These are phyloP conservation scores for Rhincodon typus DNA, from an alignment of 2,797 vertebrate genomes.

Conservation along the genomic window DNA sequence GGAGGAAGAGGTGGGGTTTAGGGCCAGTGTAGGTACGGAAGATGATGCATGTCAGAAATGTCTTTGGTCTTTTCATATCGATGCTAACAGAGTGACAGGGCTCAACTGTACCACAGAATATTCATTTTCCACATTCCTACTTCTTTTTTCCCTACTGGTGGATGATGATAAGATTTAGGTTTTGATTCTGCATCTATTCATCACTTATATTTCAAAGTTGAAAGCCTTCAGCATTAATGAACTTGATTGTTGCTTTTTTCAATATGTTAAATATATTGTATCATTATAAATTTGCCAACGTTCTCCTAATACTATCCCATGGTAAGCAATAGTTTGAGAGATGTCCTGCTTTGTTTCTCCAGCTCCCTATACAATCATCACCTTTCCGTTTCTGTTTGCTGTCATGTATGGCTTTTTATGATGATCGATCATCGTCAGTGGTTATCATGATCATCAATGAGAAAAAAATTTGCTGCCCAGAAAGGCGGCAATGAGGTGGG, in stretches of 20 bases:
- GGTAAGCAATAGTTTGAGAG: background rate
- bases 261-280: background rate
- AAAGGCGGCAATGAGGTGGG: conserved; percentile 63
- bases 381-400: conserved; percentile 76
- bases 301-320: background rate
- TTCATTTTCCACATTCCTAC: too few species aligned
- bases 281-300: background rate
- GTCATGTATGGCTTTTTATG: too few species aligned
- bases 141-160: too few species aligned
- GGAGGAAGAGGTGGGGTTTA: too few species aligned
- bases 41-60: background rate
- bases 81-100: background rate
- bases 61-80: background rate
- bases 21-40: too few species aligned
- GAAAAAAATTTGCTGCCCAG: conserved; percentile 52
- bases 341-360: background rate
- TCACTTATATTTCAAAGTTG: background rate
- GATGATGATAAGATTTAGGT: background rate
- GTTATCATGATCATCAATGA: conserved; percentile 69
- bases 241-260: background rate
- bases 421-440: too few species aligned
- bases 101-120: background rate
- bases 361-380: conserved; percentile 69
- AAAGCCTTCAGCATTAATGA: too few species aligned
- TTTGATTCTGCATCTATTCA: background rate